phyloP scores from a whole-genome alignment of 2,888 invertebrate genomes.

The Agonopterix arenella region DNA sequence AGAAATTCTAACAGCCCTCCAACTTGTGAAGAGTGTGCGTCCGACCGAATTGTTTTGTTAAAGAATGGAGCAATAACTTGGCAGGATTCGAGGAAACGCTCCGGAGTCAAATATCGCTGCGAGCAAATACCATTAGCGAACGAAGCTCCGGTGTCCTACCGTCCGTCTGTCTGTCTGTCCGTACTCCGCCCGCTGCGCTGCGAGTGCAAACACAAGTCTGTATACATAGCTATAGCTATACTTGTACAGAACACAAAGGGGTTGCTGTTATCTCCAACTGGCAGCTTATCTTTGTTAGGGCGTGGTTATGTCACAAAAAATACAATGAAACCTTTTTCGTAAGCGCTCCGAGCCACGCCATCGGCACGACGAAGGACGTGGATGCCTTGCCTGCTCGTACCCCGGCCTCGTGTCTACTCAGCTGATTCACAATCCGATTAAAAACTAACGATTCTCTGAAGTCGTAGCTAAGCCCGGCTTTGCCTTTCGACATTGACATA shows the following conservation, averaged over 20 bases:
- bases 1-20: background rate
- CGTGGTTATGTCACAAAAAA: too few relatives aligned
- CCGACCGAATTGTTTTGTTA: background rate
- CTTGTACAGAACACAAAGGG: too few relatives aligned
- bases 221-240: too few relatives aligned
- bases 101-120: constrained; percentile 4
- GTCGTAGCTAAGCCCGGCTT: too few relatives aligned
- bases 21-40: background rate
- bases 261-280: too few relatives aligned
- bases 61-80: background rate
- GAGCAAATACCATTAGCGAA: constrained; percentile 7
- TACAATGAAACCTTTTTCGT: too few relatives aligned
- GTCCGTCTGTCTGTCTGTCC: background rate
- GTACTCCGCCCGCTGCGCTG: background rate
- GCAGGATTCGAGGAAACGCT: constrained; percentile 5
- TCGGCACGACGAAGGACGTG: background rate
- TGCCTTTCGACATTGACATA: too few relatives aligned
- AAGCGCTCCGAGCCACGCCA: background rate
- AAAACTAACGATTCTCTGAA: too few relatives aligned
- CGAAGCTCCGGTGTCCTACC: background rate
- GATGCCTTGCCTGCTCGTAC: background rate
- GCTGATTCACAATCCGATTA: too few relatives aligned
- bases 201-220: background rate
- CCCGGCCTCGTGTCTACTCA: background rate
- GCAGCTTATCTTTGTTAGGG: too few relatives aligned